Conservation (phyloP, 2,888 invertebrate species). For the Eubasilissa splendida region DNA sequence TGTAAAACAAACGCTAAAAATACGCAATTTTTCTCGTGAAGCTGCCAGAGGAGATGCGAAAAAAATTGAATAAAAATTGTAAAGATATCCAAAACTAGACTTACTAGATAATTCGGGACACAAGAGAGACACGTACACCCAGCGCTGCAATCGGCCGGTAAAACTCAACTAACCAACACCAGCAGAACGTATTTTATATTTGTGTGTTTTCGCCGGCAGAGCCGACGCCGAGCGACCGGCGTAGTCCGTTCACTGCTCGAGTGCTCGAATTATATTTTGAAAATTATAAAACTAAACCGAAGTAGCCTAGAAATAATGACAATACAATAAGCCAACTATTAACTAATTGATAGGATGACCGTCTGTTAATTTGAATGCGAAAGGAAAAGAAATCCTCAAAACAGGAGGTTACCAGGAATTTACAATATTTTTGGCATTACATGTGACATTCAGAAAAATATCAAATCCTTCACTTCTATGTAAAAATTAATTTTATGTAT, state of each 20-base stretch:
- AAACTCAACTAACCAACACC: conserved; percentile 22
- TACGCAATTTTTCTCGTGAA: neutral
- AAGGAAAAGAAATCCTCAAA: too few relatives aligned
- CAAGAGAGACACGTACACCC: neutral
- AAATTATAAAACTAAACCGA: too few relatives aligned
- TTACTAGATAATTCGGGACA: conserved; percentile 20
- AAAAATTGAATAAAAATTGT: neutral
- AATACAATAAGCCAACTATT: too few relatives aligned
- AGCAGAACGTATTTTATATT: neutral
- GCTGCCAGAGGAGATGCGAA: neutral
- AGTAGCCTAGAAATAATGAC: too few relatives aligned
- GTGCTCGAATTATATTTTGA: neutral
- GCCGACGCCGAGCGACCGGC: neutral
- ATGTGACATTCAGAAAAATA: too few relatives aligned
- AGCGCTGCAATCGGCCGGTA: conserved; percentile 8
- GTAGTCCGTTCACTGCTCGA: neutral
- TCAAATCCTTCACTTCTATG: too few relatives aligned
- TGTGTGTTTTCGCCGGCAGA: conserved; percentile 19
- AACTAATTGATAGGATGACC: too few relatives aligned
- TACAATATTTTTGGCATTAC: too few relatives aligned
- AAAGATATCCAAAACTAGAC: neutral
- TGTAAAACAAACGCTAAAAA: conserved; percentile 11
- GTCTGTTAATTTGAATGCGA: too few relatives aligned
- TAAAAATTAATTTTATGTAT: too few relatives aligned
- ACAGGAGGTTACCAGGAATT: too few relatives aligned